Evolutionary conservation across 1,140 invertebrate genomes (phyloP).

Genomic region (Hestina assimilis): DNA sequence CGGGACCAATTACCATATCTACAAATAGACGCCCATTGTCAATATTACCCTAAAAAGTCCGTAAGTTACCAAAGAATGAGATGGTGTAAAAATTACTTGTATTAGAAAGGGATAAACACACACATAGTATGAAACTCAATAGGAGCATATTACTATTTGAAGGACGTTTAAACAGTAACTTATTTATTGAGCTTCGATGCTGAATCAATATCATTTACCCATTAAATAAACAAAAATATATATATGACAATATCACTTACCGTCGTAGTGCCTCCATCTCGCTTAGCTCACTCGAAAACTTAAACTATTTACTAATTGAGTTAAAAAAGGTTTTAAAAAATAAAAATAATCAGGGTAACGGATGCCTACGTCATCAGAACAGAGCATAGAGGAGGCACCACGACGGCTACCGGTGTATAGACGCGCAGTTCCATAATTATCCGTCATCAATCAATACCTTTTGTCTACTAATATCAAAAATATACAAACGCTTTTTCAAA

Average conservation of each 20-base stretch:
- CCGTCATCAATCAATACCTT: slow-evolving; percentile 76
- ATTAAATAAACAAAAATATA: too few species aligned
- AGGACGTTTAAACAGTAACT: too few species aligned
- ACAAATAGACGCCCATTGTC: too few species aligned
- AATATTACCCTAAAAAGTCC: too few species aligned
- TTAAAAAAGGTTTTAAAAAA: slow-evolving; percentile 6
- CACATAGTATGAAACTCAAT: too few species aligned
- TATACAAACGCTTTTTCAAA: slow-evolving; percentile 35
- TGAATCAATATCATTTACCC: too few species aligned
- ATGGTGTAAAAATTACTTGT: too few species aligned
- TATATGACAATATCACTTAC: slow-evolving; percentile 17
- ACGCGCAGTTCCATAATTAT: slow-evolving; percentile 63
- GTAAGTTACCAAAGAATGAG: too few species aligned
- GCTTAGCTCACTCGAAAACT: slow-evolving; percentile 24
- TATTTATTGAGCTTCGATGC: too few species aligned
- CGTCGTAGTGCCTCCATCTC: slow-evolving; percentile 31
- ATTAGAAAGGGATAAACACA: too few species aligned
- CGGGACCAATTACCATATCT: too few species aligned
- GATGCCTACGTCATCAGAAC: slow-evolving; percentile 70
- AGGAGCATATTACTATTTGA: too few species aligned
- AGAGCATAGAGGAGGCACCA: slow-evolving; percentile 75
- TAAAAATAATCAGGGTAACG: slow-evolving; percentile 26
- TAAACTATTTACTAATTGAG: slow-evolving; percentile 6
- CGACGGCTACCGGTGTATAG: slow-evolving; percentile 57
- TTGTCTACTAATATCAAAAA: slow-evolving; percentile 27